Evolutionary conservation across 64 coral and sea anemone genomes (phyloP), one percentile per base, ranked within the genome.

Genomic region (Stichodactyla mertensii): DNA sequence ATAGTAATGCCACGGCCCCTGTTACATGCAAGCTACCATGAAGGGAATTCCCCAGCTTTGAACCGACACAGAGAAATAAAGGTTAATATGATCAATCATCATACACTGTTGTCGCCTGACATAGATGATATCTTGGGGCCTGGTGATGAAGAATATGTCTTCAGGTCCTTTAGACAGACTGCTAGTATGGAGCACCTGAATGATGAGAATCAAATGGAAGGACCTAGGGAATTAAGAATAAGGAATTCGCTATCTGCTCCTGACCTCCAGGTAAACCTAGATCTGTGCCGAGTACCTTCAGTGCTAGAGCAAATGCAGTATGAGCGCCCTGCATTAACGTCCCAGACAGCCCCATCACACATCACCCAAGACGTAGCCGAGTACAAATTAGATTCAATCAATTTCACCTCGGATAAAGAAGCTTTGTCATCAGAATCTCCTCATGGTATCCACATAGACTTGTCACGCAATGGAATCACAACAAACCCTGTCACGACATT

Each of bases 231-330:
- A 84, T 31, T 64, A 74, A 54, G 36, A 52, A 23, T 88, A 22
- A 57, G 81, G 74, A 53, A 58, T 79, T 55, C 91, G 2, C 1
- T 79, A 52, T 55, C 91, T n/a, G 56, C 91, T 61, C 86, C 90
- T 28, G 19, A 85, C 16, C 90, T 82, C 2, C 77, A 92, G 66
- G 61, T 88, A 13, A 74, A 92, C n/a, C 54, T 88, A 7, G 91
- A 92, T 55, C 20, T 96, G 18, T 96, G 70, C 53, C 88, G 89
- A 52, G 91, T 96, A 52, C 94, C 94, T 57, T 89, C 91, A 7
- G 86, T 96, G 4, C 57, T 96, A 15, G 94, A 96, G 20, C 94
- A 96, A 62, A 96, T 96, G 94, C 79, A 90, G 6, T 85, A 89
- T 22, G 87, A 92, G 16, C 77, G 18, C 5, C 90, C 85, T 10